Conservation (phyloP, 2,888 invertebrate genomes). For the Pollenia griseotomentosa region DNA sequence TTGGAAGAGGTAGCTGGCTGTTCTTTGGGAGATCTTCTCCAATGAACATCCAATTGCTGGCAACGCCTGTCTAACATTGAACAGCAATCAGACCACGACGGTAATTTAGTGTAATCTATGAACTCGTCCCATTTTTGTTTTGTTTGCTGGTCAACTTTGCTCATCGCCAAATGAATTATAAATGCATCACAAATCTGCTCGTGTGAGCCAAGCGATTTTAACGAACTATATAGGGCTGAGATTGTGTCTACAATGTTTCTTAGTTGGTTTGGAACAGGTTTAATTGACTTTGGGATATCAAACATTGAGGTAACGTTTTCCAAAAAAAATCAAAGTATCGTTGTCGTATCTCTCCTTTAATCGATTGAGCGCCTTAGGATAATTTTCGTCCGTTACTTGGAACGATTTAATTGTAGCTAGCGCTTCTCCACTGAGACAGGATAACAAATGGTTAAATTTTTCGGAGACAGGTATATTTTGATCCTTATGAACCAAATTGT, state of each 20-base stretch:
- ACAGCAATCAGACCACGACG: conserved; percentile 51
- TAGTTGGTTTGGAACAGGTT: conserved; percentile 33
- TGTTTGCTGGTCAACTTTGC: conserved; percentile 44
- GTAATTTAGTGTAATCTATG: conserved; percentile 41
- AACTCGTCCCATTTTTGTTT: conserved; percentile 53
- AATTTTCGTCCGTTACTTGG: conserved; percentile 61
- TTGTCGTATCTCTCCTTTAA: not conserved
- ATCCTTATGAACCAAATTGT: conserved; percentile 57
- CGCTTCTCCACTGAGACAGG: conserved; percentile 60
- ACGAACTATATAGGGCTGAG: conserved; percentile 63
- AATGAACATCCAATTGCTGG: conserved; percentile 45
- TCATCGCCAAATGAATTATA: conserved; percentile 51
- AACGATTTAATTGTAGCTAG: conserved; percentile 61
- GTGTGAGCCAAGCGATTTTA: conserved; percentile 47
- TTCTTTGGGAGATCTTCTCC: not conserved
- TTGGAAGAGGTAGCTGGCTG: not conserved
- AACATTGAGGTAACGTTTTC: conserved; percentile 15
- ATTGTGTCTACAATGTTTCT: conserved; percentile 54
- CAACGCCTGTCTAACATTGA: conserved; percentile 50
- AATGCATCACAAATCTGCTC: conserved; percentile 56
- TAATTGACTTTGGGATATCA: conserved; percentile 21
- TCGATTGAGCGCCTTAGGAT: not conserved
- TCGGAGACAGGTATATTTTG: conserved; percentile 33
- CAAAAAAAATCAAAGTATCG: not conserved
- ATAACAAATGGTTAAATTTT: conserved; percentile 59